Base-by-base conservation (phyloP, 2,113 vertebrate species). In the Vicugna pacos region DNA sequence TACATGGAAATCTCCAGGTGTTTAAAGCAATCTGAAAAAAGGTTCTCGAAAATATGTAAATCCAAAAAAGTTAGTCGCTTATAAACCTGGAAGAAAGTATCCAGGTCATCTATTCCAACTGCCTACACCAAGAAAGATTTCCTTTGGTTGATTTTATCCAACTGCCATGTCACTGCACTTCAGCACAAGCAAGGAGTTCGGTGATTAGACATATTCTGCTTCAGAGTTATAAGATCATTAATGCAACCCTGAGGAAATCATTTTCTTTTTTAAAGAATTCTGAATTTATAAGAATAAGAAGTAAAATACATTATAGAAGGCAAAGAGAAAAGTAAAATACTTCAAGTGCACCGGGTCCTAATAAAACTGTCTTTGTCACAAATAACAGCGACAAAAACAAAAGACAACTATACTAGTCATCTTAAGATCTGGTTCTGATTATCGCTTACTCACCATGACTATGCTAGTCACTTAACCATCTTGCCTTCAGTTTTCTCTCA, bases 301-400 rank as follows among this genome's bases (percentile, higher is more conserved):
- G 93, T 94, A 76, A 85, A 82, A 83, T 92, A 79, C 46, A 83
- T 79, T 70, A 54, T 7, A 81, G 56, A 32, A 77, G 32, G 35
- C n/a, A 96, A 62, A 94, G 56, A 94, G 83, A 90, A 95, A 96
- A 94, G 16, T 30, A 64, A 92, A 94, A 89, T 42, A n/a, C 20
- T 88, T 70, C 88, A 70, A 96, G 85, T 52, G 19, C 12, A 83
- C 38, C 76, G 30, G 22, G 35, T 75, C 7, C 82, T 83, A 91
- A 46, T 88, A 89, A 85, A 84, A 48, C 50, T 95, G 42, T 79
- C 32, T 54, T 60, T 62, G 13, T 42, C 70, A 70, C 30, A 94
- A 91, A 89, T 26, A 81, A 52, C 0, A 56, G n/a, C 46, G 88
- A 90, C 26, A 76, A 42, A 83, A 93, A 93, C 22, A 67, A 85